Percentiles rank a stretch among this genome's conserved stretches.
Evolutionary conservation across 2,113 vertebrate species (phyloP).

Genomic region (Alligator sinensis): DNA sequence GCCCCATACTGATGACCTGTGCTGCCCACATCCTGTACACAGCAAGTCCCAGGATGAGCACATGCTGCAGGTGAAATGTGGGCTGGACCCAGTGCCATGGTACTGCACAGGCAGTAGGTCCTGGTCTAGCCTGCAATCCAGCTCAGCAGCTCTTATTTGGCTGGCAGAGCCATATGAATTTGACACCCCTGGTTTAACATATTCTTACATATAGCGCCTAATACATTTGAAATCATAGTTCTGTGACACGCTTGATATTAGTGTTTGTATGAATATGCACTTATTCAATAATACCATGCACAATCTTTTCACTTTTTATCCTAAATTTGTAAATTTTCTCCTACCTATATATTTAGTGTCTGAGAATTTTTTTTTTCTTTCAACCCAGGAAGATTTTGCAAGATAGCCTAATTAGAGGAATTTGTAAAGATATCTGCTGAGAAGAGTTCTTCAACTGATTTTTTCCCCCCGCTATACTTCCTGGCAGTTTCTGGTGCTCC

Average conservation of each 20-base stretch:
- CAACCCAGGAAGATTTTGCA: background rate
- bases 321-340: background rate
- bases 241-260: background rate
- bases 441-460: background rate
- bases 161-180: no score
- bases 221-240: background rate
- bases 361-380: background rate
- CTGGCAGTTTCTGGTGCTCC: background rate
- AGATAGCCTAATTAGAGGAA: background rate
- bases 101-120: no score
- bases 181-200: accelerated
- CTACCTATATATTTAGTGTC: background rate
- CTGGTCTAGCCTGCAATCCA: no score
- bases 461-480: background rate
- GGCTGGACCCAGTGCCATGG: no score
- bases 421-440: background rate
- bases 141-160: no score
- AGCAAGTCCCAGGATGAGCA: no score
- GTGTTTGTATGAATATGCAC: background rate
- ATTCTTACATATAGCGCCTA: background rate
- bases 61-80: no score
- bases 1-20: no score
- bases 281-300: accelerated
- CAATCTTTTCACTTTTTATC: background rate
- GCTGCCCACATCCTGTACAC: no score